Evolutionary conservation across 2,888 invertebrate genomes (phyloP).

Genomic region (Germaria angustata): DNA sequence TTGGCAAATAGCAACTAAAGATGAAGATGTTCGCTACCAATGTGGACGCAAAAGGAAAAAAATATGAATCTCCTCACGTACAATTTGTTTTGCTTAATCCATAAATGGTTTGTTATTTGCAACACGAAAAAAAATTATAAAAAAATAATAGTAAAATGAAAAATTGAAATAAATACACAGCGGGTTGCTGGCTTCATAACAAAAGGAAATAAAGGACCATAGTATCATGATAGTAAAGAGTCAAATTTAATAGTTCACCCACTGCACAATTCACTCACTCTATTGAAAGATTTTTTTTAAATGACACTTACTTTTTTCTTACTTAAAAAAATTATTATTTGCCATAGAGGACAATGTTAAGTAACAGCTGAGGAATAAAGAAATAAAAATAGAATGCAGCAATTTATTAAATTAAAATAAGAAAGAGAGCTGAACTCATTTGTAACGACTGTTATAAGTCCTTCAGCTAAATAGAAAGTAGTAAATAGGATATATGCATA

Average conservation of each 20-base stretch:
- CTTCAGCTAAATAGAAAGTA: too few relatives aligned
- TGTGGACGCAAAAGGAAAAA: constrained; percentile 1
- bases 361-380: neutral
- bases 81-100: constrained; percentile 68
- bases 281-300: neutral
- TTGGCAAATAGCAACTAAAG: constrained; percentile 49
- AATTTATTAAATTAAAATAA: constrained; percentile 20
- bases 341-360: neutral
- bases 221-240: constrained; percentile 20
- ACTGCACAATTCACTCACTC: neutral
- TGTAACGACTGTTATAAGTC: too few relatives aligned
- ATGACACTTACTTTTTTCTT: too few relatives aligned
- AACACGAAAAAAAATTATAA: constrained; percentile 14
- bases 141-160: too few relatives aligned
- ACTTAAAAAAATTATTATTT: constrained; percentile 13
- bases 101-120: constrained; percentile 51
- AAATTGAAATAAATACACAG: neutral
- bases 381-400: neutral
- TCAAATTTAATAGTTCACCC: constrained; percentile 49
- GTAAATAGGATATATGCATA: too few relatives aligned
- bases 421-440: too few relatives aligned
- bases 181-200: neutral
- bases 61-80: constrained; percentile 69
- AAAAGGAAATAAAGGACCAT: neutral
- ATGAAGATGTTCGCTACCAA: constrained; percentile 31